Conservation (phyloP, 2,113 vertebrate species). For the Steatornis caripensis region DNA sequence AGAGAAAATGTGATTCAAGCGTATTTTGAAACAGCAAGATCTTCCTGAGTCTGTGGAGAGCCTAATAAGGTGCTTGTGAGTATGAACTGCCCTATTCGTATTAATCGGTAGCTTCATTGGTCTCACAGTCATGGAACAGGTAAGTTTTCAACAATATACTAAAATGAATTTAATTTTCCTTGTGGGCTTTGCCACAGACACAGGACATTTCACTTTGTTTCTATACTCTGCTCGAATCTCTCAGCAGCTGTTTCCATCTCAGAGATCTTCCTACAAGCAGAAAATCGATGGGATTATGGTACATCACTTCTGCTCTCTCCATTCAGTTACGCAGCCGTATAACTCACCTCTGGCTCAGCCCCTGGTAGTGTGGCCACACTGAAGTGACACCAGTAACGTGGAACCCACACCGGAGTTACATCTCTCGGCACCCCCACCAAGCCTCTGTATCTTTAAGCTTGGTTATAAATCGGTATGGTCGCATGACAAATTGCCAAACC, state of each 20-base stretch:
- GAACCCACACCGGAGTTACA: not conserved
- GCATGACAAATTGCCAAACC: not conserved
- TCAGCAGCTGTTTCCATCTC: not conserved
- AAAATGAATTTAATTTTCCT: not conserved
- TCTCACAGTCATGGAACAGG: not conserved
- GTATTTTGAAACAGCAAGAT: not conserved
- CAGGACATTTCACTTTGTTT: not conserved
- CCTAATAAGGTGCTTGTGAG: not conserved
- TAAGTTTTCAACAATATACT: not conserved
- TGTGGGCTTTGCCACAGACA: not conserved
- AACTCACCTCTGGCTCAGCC: not conserved
- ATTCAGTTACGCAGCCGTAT: not conserved
- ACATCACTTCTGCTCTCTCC: not conserved
- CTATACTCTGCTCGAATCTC: not conserved
- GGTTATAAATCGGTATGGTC: not conserved
- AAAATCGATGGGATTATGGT: not conserved
- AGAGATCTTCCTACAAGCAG: not conserved
- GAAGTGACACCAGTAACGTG: not conserved
- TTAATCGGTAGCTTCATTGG: not conserved
- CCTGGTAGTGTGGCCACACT: not conserved
- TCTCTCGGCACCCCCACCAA: not conserved
- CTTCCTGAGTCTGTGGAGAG: not conserved
- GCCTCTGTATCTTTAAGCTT: not conserved
- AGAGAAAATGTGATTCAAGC: not conserved
- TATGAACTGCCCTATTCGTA: not conserved